A percentile compares a stretch with the other conserved stretches of the same genome.
Evolutionary conservation across 2,888 invertebrate genomes (phyloP).

Genomic region (Notodromas monacha): DNA sequence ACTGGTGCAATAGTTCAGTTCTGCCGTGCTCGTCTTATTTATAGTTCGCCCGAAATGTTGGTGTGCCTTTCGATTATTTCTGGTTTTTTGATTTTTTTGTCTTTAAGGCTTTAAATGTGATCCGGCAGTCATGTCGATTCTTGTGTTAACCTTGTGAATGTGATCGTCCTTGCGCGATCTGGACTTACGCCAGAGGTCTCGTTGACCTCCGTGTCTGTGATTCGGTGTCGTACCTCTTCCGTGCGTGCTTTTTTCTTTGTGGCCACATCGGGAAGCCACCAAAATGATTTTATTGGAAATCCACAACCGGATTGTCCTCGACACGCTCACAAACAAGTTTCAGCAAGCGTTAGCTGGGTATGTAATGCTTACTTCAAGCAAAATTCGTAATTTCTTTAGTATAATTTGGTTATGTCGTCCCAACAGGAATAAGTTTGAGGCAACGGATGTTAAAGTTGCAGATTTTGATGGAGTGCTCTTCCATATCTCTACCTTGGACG

Average conservation of each 20-base stretch:
- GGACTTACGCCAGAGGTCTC: too few species aligned
- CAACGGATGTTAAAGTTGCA: conserved; percentile 66
- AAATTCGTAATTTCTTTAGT: conserved; percentile 2
- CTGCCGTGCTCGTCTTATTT: too few species aligned
- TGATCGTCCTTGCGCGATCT: too few species aligned
- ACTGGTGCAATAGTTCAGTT: too few species aligned
- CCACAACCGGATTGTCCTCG: conserved; percentile 94
- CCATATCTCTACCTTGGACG: conserved; percentile 84
- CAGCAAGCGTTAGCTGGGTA: conserved; percentile 84
- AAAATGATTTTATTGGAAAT: conserved; percentile 94
- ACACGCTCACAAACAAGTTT: conserved; percentile 76
- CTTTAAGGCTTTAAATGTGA: too few species aligned
- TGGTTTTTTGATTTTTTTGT: too few species aligned
- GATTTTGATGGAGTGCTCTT: conserved; percentile 98
- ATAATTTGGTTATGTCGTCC: conserved; percentile 15
- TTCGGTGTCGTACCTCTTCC: too few species aligned
- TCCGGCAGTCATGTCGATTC: too few species aligned
- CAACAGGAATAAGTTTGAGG: conserved; percentile 70
- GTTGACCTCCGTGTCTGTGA: too few species aligned
- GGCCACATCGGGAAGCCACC: conserved; percentile 13
- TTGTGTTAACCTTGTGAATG: too few species aligned
- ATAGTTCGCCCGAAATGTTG: too few species aligned
- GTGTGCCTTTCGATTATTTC: too few species aligned
- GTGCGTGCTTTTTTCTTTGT: conserved; percentile 5
- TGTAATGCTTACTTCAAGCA: conserved; percentile 17